Evolutionary conservation across 1,140 invertebrate species (phyloP).

Genomic region (Brachionus plicatilis): DNA sequence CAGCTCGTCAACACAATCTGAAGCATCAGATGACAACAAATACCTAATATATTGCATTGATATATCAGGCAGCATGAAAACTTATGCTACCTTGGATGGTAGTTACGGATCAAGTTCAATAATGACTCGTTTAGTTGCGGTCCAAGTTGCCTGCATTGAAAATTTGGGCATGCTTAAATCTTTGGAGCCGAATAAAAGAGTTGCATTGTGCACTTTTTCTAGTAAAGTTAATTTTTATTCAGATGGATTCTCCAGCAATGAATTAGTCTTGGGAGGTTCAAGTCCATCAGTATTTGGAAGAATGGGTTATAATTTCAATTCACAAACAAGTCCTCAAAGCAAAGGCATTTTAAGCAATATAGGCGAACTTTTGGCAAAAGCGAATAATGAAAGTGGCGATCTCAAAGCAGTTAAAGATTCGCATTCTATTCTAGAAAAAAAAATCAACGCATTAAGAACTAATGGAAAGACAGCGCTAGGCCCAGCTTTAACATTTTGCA

Average conservation of each 20-base stretch:
- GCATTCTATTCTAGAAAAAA: conserved; percentile 41
- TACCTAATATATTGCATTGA: conserved; percentile 48
- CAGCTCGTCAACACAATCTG: conserved; percentile 10
- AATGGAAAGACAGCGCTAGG: conserved; percentile 50
- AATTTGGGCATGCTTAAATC: conserved; percentile 46
- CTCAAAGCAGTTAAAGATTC: conserved; percentile 44
- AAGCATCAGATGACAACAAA: conserved; percentile 41
- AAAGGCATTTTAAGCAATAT: conserved; percentile 42
- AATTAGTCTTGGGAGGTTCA: background rate
- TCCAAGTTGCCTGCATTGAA: conserved; percentile 46
- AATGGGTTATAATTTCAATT: too few relatives aligned
- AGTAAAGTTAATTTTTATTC: conserved; percentile 45
- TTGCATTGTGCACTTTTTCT: conserved; percentile 47
- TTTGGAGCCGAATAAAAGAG: conserved; percentile 47
- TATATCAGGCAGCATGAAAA: conserved; percentile 50
- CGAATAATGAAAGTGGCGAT: conserved; percentile 42
- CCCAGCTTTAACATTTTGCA: conserved; percentile 48
- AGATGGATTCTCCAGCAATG: conserved; percentile 41
- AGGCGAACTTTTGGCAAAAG: conserved; percentile 43
- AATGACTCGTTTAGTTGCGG: conserved; percentile 45
- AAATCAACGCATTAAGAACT: conserved; percentile 43
- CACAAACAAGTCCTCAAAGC: background rate
- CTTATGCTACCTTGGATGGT: conserved; percentile 44
- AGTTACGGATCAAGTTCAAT: conserved; percentile 40
- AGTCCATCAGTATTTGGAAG: background rate